Conservation (phyloP, 2,797 vertebrate species). For the Acipenser oxyrinchus region DNA sequence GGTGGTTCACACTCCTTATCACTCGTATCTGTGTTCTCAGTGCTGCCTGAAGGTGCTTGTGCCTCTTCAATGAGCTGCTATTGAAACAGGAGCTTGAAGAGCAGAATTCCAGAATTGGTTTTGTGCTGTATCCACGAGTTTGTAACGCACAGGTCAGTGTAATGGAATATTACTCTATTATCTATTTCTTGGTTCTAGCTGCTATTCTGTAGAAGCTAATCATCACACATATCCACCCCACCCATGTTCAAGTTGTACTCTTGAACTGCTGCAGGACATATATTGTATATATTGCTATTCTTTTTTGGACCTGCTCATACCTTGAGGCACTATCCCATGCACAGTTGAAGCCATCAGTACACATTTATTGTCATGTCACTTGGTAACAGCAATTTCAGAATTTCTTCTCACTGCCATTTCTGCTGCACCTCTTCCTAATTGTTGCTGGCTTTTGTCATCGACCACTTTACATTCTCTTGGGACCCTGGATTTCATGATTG, state of each 20-base stretch:
- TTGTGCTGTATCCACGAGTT: constrained; percentile 16
- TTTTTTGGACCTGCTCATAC: constrained; percentile 8
- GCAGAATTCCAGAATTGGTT: too few species aligned
- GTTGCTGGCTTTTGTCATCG: background rate
- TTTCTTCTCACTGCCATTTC: constrained; percentile 12
- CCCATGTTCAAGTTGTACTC: constrained; percentile 15
- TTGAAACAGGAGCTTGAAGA: too few species aligned
- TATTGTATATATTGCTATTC: background rate
- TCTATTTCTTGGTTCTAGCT: constrained; percentile 12
- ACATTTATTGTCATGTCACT: constrained; percentile 14
- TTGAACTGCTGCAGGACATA: constrained; percentile 8
- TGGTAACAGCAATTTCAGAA: constrained; percentile 2
- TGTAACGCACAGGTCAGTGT: constrained; percentile 15
- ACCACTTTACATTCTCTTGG: background rate
- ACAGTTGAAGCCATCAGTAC: constrained; percentile 12
- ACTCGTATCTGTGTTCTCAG: background rate
- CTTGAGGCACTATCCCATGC: constrained; percentile 13
- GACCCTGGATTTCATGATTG: constrained; percentile 1
- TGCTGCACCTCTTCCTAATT: constrained; percentile 4
- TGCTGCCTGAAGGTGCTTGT: constrained; percentile 1
- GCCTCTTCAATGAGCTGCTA: too few species aligned
- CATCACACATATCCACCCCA: constrained; percentile 10
- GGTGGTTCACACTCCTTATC: constrained; percentile 24
- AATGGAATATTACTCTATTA: background rate
- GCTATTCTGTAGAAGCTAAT: constrained; percentile 11